Base-by-base conservation (phyloP, 1,140 invertebrate genomes). In the Pseudachorutes palmiensis region DNA sequence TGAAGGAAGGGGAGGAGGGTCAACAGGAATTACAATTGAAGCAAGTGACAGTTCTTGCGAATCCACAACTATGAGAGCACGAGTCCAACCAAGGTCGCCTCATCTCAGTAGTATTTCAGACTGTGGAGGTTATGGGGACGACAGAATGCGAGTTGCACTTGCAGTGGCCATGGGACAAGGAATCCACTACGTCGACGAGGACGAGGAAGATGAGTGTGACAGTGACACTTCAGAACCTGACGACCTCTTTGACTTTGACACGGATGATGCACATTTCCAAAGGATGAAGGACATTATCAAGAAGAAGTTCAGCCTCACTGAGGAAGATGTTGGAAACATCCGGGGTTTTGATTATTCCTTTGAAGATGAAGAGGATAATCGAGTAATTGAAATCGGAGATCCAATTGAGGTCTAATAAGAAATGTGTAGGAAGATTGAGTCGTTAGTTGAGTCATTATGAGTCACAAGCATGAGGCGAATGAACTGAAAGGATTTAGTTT, bases 231-330 rank as follows among this genome's bases (percentile, higher is more conserved):
- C 12, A 55, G 51, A 55, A 22, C 12, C 12, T 19, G 51, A 55
- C 5, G 51, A 55, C 24, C 51, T 55, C 24, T 55, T 19, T 55
- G 51, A 55, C 24, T 55, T 55, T 55, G 51, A 55, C 24, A 22
- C 9, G 51, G 51, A 55, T 55, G 51, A 55, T 24, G 51, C 9
- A 22, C 51, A 55, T 55, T 55, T 55, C 24, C 9, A 55, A 22
- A 9, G 51, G 3, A 55, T 55, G 51, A 55, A 55, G 51, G 51
- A 55, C 14, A 55, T 55, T 14, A 55, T 55, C 51, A 55, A 55
- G 51, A 55, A 55, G 51, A 55, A 55, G 24, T 55, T 55, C 24
- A 55, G 51, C 24, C 51, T 55, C 24, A 55, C 51, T 55, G 51
- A 55, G 5, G 51, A 55, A 26, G 51, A 55, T 3, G 12, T 55